Conservation (phyloP, 2,888 invertebrate species). For the Ctena decussata region DNA sequence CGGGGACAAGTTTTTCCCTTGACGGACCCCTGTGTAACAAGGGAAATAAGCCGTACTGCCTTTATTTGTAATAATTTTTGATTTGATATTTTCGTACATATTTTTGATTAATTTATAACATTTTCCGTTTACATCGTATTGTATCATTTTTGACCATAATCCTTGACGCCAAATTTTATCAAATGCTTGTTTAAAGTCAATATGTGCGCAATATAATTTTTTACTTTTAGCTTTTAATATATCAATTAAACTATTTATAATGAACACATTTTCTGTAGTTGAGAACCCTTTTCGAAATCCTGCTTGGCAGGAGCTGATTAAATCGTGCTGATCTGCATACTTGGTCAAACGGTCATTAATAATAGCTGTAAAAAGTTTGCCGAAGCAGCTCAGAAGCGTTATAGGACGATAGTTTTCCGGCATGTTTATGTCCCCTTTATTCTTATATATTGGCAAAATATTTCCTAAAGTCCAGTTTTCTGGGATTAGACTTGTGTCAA, state of each 20-base stretch:
- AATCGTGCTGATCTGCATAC: not conserved
- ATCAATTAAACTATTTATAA: not conserved
- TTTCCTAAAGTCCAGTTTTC: conserved; percentile 17
- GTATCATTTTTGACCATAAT: not conserved
- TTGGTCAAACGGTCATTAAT: conserved; percentile 22
- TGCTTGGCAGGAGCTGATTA: not conserved
- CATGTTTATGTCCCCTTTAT: conserved; percentile 6
- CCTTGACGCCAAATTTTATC: not conserved
- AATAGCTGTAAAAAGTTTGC: conserved; percentile 34
- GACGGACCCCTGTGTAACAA: not conserved
- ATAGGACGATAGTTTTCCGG: conserved; percentile 35
- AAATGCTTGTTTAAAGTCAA: not conserved
- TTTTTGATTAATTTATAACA: not conserved
- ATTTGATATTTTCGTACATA: not conserved
- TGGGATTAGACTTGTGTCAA: conserved; percentile 19
- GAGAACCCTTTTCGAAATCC: not conserved
- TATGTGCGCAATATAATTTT: not conserved
- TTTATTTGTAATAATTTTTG: not conserved
- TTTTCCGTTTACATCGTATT: not conserved
- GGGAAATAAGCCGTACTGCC: not conserved
- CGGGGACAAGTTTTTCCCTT: not conserved
- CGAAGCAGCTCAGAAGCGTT: conserved; percentile 27
- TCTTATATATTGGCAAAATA: conserved; percentile 33
- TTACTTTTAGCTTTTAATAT: not conserved
- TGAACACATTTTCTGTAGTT: not conserved